Base-by-base conservation (phyloP, 2,888 invertebrate genomes). In the Gryllus longicercus region DNA sequence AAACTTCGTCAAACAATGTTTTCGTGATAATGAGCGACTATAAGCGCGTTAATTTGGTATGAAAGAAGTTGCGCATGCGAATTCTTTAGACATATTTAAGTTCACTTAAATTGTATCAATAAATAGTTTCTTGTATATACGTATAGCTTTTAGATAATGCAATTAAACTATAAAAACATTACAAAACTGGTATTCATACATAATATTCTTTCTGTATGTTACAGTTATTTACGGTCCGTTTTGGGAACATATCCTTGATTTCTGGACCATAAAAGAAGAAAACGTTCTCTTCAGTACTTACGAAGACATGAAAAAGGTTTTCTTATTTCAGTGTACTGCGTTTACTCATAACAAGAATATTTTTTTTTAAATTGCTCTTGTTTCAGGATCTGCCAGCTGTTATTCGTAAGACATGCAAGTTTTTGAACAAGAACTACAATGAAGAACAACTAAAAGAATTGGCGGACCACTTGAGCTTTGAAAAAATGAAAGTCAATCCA, bases 261-360 rank as follows among this genome's bases (percentile, higher is more conserved):
- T 92, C 85, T 94, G 94, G 94, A 89, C 91, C 80, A 89, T 90
- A 77, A 90, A 92, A 49, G 86, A 94, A 79, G 88, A 92, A 0
- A 94, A 95, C 84, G 87, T 95, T 2, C 88, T 95, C 11, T 93
- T 95, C 85, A 88, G 95, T 76, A 93, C 63, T 5, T 63, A 63
- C n/a, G 63, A 63, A 16, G 63, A 63, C 4, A 63, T 63, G 63
- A 63, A 63, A 63, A 14, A 63, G 16, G 16, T 63, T 14, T 1
- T 14, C 8, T 18, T 63, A 63, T 5, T 63, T 63, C 3, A 5
- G 14, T 63, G 1, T 5, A 63, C 12, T 63, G 16, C n/a, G 14
- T 63, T 63, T 63, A 63, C 12, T 18, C 14, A 5, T 63, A 63
- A 63, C 14, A 18, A 4, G 16, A 63, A 63, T 63, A 18, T 18